Evolutionary conservation across 2,888 invertebrate species (phyloP), one percentile per base, ranked within the genome.

Genomic region (Neocrepidodera transversa): DNA sequence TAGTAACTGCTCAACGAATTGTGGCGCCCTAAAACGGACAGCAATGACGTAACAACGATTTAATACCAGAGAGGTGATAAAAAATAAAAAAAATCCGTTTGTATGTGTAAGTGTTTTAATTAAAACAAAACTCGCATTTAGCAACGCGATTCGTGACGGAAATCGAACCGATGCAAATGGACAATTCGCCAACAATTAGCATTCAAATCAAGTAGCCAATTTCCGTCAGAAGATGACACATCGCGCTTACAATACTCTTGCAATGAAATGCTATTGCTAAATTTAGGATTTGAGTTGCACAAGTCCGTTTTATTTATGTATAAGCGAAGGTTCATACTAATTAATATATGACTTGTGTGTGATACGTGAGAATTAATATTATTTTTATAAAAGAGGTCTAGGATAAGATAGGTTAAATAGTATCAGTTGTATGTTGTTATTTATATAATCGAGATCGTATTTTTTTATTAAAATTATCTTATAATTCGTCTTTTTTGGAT

Each of bases 101-200:
- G n/a, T n/a, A n/a, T n/a, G n/a, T n/a, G n/a, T n/a, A n/a, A n/a
- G n/a, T n/a, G n/a, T n/a, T n/a, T 23, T 11, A 11, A 40, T 40
- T 40, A 16, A 13, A 17, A 17, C 8, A 16, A 17, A 40, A 40
- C n/a, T 40, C 40, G 23, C 20, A 16, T 54, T 54, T 47, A 52
- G 16, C 50, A 48, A 51, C 62, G 67, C 60, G 66, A 57, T 53
- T 59, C 30, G 43, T 48, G 58, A 59, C 63, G 69, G 69, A 69
- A 67, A 68, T 66, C 51, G 51, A 48, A 62, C 60, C 62, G 63
- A 67, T 65, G 57, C 58, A 65, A 65, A 67, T 60, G 69, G 26
- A 30, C 53, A 30, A 43, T 32, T 53, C 42, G 32, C 17, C 16
- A 40, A 30, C 8, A 20, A 50, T 60, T 60, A 60, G 47, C 32